These are phyloP conservation scores for Tragelaphus strepsiceros DNA, from an alignment of 2,113 vertebrate genomes.

Conservation along the genomic window DNA sequence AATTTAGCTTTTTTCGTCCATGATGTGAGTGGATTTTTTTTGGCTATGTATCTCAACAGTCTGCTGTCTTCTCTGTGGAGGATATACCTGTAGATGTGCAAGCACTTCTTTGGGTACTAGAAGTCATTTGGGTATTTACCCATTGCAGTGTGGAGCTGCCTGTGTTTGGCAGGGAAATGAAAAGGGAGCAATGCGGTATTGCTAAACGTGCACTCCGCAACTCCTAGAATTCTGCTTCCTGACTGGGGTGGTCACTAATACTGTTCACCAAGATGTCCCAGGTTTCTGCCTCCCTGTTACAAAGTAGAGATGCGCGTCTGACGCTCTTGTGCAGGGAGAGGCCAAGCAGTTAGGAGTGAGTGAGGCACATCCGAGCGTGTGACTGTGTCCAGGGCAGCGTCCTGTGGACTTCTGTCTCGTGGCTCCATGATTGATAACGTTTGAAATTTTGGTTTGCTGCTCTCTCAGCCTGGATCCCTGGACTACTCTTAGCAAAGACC, in stretches of 20 bases:
- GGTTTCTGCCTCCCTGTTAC: not conserved
- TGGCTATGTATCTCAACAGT: not conserved
- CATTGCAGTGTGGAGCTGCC: not conserved
- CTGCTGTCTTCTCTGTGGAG: not conserved
- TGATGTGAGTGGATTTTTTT: not conserved
- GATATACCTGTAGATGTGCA: not conserved
- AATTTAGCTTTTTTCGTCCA: not conserved
- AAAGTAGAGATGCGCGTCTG: not conserved
- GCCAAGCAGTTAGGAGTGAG: not conserved
- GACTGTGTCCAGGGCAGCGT: not conserved
- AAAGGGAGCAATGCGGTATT: not conserved
- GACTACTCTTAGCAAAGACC: not conserved
- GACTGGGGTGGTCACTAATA: not conserved
- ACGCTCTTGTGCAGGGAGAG: not conserved
- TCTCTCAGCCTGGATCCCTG: not conserved
- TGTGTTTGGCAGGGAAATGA: not conserved
- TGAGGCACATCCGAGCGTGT: not conserved
- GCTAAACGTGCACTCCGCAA: not conserved
- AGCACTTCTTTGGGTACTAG: not conserved
- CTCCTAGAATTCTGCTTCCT: not conserved
- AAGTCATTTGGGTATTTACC: not conserved
- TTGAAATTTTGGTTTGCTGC: not conserved
- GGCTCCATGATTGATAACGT: not conserved
- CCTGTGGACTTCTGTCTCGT: not conserved
- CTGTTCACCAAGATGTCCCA: not conserved